These are phyloP conservation scores for Rhinolophus sinicus DNA, from an alignment of 2,113 vertebrate species.

Conservation along the genomic window DNA sequence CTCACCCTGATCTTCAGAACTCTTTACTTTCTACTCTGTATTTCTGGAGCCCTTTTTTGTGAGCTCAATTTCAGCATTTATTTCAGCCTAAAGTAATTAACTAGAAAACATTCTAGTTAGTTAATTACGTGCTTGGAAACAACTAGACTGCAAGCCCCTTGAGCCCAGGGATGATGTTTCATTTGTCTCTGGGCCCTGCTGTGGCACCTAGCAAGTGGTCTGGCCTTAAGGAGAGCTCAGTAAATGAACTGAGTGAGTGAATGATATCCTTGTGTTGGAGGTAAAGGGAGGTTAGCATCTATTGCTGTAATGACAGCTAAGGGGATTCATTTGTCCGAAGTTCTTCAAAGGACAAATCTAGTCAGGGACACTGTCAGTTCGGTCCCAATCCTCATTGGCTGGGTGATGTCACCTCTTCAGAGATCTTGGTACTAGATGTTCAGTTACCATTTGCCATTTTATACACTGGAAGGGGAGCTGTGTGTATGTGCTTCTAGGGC, in stretches of 20 bases:
- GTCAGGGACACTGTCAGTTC: background rate
- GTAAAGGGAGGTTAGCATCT: background rate
- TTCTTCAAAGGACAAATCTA: conserved; percentile 38
- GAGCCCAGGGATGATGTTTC: background rate
- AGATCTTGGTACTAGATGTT: conserved; percentile 3
- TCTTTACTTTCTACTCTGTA: background rate
- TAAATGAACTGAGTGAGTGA: background rate
- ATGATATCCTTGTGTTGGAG: background rate
- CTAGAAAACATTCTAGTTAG: background rate
- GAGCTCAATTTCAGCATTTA: background rate
- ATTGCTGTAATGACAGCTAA: background rate
- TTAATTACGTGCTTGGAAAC: background rate
- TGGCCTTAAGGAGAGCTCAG: background rate
- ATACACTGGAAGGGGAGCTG: background rate
- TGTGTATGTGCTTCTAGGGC: background rate
- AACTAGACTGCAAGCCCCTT: background rate
- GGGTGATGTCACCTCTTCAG: background rate
- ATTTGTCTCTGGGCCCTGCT: background rate
- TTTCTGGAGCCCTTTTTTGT: background rate
- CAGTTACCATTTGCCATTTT: conserved; percentile 11
- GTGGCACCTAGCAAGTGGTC: background rate
- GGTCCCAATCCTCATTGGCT: conserved; percentile 15
- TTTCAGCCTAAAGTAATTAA: background rate
- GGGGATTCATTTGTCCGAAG: background rate
- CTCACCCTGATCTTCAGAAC: background rate